Evolutionary conservation across 2,113 vertebrate species (phyloP).

Genomic region (Hipposideros armiger): DNA sequence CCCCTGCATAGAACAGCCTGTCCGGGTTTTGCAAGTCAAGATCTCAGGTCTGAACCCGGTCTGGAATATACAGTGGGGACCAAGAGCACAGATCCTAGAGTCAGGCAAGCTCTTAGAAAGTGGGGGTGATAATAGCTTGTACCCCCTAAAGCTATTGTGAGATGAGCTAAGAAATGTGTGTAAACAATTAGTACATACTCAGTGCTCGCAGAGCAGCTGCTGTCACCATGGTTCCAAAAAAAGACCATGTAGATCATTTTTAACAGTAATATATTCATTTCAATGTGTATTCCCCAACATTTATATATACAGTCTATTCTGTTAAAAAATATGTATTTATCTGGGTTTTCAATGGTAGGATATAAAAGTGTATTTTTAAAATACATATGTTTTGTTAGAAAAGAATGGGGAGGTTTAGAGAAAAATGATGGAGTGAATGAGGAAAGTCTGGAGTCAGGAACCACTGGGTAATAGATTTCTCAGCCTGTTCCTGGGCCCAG

Average conservation of each 20-base stretch:
- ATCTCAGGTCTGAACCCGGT: not conserved
- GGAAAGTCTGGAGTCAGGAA: not conserved
- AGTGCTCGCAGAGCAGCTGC: not conserved
- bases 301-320: not conserved
- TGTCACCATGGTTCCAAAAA: not conserved
- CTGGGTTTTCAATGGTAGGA: not conserved
- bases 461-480: not conserved
- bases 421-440: not conserved
- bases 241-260: not conserved
- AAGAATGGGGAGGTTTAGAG: not conserved
- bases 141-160: not conserved
- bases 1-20: not conserved
- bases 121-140: not conserved
- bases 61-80: not conserved
- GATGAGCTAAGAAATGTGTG: not conserved
- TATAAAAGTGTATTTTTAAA: not conserved
- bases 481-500: not conserved
- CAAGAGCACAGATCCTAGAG: not conserved
- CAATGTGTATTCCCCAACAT: not conserved
- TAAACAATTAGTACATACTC: not conserved
- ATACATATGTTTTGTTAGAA: constrained; percentile 40
- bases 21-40: not conserved
- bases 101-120: not conserved
- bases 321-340: not conserved
- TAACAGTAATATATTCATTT: constrained; percentile 43